Evolutionary conservation across 2,797 vertebrate species (phyloP).

Genomic region (Australoheros facetus): DNA sequence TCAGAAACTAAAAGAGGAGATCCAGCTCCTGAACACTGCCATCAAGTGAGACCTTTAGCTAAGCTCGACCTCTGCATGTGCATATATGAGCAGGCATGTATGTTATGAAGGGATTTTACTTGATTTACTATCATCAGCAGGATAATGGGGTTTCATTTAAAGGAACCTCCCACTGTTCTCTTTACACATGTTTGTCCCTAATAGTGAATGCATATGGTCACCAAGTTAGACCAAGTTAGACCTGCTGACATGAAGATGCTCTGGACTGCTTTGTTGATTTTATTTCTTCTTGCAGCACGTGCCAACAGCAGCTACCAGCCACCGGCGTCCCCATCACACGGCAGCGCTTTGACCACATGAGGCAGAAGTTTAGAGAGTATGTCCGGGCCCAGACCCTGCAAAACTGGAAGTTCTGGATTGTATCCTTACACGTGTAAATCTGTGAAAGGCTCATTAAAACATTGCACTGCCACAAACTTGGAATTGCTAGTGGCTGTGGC

Average conservation of each 20-base stretch:
- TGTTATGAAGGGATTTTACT: not conserved
- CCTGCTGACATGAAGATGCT: not conserved
- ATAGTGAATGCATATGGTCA: not conserved
- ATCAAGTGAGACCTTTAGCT: slow-evolving; percentile 86
- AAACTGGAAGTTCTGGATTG: slow-evolving; percentile 99
- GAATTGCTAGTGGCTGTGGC: too few relatives aligned
- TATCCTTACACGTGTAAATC: slow-evolving; percentile 83
- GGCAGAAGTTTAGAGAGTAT: slow-evolving; percentile 92
- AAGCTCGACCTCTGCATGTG: not conserved
- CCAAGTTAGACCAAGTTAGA: not conserved
- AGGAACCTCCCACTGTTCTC: too few relatives aligned
- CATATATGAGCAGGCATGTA: not conserved
- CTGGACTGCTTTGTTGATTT: not conserved
- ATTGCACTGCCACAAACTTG: not conserved
- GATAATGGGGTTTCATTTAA: not conserved
- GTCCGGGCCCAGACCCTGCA: slow-evolving; percentile 89
- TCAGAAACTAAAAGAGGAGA: slow-evolving; percentile 90
- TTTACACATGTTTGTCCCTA: not conserved
- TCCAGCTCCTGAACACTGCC: slow-evolving; percentile 89
- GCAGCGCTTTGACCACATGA: slow-evolving; percentile 96
- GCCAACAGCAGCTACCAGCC: slow-evolving; percentile 95
- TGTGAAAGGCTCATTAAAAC: not conserved
- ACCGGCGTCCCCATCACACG: slow-evolving; percentile 94
- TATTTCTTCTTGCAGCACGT: slow-evolving; percentile 77
- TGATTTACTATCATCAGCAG: not conserved